These are phyloP conservation scores for Kuschelorhynchus macadamiae DNA, from an alignment of 2,888 invertebrate genomes.

Conservation along the genomic window DNA sequence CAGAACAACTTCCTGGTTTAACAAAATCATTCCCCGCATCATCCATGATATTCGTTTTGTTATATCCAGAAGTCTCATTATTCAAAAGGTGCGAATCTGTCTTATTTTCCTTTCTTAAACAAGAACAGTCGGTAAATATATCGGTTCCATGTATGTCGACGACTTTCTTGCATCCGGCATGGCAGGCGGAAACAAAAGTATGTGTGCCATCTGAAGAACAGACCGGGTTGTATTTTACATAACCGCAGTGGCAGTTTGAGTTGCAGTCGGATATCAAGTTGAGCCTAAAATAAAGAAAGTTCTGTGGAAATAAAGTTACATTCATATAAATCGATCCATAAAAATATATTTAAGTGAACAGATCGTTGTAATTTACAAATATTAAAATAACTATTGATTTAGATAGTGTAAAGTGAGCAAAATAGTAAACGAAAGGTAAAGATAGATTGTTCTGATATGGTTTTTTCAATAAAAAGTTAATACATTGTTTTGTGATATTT, in stretches of 20 bases:
- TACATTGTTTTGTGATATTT: no score
- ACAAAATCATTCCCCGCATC: constrained; percentile 64
- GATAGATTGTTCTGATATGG: no score
- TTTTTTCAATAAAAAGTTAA: no score
- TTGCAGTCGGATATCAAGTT: constrained; percentile 73
- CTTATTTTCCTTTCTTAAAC: constrained; percentile 62
- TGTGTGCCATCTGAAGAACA: constrained; percentile 75
- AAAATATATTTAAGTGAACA: no score
- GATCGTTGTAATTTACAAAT: no score
- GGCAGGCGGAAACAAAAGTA: constrained; percentile 84
- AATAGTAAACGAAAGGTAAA: no score
- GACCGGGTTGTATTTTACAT: constrained; percentile 81
- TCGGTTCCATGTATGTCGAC: constrained; percentile 67
- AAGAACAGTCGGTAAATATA: constrained; percentile 71
- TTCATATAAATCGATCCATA: neutral
- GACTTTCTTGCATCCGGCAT: constrained; percentile 79
- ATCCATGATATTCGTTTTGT: constrained; percentile 51
- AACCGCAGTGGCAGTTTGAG: constrained; percentile 77
- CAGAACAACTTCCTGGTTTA: constrained; percentile 71
- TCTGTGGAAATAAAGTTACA: neutral
- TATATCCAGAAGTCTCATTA: constrained; percentile 44
- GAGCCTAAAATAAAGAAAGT: constrained; percentile 60
- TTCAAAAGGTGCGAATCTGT: constrained; percentile 39
- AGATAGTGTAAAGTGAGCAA: no score
- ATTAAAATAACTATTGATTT: no score